A percentile compares a stretch with the other conserved stretches of the same genome.
Evolutionary conservation across 2,113 vertebrate species (phyloP).

Genomic region (Colossoma macropomum): DNA sequence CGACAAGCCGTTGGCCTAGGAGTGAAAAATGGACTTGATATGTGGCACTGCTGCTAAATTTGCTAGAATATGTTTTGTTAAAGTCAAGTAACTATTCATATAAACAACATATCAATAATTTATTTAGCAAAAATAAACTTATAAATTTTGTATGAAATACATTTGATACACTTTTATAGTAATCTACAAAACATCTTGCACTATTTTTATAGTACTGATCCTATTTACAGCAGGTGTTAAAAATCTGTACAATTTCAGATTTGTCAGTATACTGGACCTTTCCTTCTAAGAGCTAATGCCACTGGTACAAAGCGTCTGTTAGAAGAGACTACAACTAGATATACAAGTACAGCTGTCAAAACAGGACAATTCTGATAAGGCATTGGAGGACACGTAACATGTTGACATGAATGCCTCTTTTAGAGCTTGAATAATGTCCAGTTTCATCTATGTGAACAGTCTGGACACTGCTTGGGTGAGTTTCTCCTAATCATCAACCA

Average conservation of each 20-base stretch:
- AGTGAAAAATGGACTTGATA: too few relatives aligned
- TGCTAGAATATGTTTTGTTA: neutral
- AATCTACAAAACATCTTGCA: slow-evolving; percentile 50
- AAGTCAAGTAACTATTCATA: too few relatives aligned
- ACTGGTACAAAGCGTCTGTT: slow-evolving; percentile 23
- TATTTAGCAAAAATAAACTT: slow-evolving; percentile 76
- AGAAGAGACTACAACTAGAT: slow-evolving; percentile 1
- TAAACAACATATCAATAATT: slow-evolving; percentile 68
- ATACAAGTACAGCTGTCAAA: slow-evolving; percentile 5
- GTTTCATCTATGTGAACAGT: neutral
- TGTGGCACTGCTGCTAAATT: too few relatives aligned
- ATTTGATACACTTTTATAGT: slow-evolving; percentile 42
- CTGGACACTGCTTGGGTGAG: neutral
- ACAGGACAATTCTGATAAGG: slow-evolving; percentile 33
- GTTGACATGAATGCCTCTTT: neutral
- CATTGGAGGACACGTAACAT: too few relatives aligned
- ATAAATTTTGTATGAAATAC: slow-evolving; percentile 49
- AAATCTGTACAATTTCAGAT: slow-evolving; percentile 10
- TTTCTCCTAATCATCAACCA: slow-evolving; percentile 25
- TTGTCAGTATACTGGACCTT: neutral
- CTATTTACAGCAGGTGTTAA: neutral
- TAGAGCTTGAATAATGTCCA: slow-evolving; percentile 1
- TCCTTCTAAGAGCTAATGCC: slow-evolving; percentile 39
- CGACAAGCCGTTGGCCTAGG: too few relatives aligned
- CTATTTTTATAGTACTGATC: neutral